phyloP scores from a whole-genome alignment of 2,797 vertebrate genomes.

The Pangasius sanitwongsei region DNA sequence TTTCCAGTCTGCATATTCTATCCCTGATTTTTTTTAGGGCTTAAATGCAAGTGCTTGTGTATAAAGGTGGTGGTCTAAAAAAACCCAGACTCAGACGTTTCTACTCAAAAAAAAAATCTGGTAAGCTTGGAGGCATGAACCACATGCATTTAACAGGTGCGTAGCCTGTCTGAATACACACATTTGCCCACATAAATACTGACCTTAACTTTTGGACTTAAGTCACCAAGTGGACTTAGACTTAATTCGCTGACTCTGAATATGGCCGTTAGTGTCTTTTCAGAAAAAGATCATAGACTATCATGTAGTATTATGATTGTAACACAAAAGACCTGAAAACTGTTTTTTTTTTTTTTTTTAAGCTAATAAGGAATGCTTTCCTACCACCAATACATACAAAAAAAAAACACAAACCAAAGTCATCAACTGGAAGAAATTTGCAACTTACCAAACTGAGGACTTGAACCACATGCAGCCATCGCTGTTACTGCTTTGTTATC shows the following conservation, averaged over 20 bases:
- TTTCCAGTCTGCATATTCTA: not conserved
- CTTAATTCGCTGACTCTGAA: not conserved
- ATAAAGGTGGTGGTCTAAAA: not conserved
- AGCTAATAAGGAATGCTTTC: not conserved
- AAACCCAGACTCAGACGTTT: not conserved
- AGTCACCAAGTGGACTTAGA: not conserved
- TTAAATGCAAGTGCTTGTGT: not conserved
- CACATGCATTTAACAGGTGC: not conserved
- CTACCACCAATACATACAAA: not conserved
- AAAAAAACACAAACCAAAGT: not conserved
- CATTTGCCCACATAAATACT: not conserved
- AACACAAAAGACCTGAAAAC: not conserved
- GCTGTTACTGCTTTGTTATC: not conserved
- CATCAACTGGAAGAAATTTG: not conserved
- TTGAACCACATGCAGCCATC: constrained; percentile 45
- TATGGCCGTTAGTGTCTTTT: not conserved
- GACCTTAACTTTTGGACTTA: not conserved
- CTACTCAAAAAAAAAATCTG: not conserved
- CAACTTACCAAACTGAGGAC: constrained; percentile 47
- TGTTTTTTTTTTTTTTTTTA: not conserved
- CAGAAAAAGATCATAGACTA: not conserved
- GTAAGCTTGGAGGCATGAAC: not conserved
- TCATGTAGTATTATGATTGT: not conserved
- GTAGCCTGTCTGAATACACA: not conserved
- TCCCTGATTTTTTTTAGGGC: too few relatives aligned